phyloP scores from a whole-genome alignment of 2,113 vertebrate species.

The Dasyornis broadbenti region DNA sequence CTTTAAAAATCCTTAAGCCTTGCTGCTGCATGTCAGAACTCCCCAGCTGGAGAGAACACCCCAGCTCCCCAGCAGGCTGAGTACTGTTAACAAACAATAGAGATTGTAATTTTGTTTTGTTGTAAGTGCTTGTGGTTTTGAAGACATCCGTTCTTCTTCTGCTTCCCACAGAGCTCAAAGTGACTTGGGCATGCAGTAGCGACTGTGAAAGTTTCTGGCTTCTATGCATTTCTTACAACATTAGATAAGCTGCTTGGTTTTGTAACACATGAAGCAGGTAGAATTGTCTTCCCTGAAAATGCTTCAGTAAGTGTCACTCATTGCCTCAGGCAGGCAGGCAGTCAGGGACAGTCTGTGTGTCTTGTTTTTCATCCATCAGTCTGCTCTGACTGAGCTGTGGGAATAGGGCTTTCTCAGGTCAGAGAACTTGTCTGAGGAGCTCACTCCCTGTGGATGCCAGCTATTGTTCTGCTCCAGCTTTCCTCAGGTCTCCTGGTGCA shows the following conservation, averaged over 20 bases:
- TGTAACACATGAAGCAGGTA: neutral
- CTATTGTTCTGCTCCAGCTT: neutral
- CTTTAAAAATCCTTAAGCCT: neutral
- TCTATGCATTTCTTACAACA: neutral
- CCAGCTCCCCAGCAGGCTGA: too few species aligned
- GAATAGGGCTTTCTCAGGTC: neutral
- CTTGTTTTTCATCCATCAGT: neutral
- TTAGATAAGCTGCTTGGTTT: neutral
- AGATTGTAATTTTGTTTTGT: neutral
- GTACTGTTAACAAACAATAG: neutral
- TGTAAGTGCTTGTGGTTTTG: conserved; percentile 12
- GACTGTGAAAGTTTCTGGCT: neutral
- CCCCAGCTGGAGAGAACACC: neutral
- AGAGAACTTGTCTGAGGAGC: neutral
- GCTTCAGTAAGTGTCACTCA: neutral
- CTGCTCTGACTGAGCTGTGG: neutral
- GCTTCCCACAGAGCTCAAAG: neutral
- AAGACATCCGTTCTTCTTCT: neutral
- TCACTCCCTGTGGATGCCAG: neutral
- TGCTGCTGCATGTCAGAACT: neutral
- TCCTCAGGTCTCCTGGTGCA: neutral
- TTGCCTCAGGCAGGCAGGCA: neutral
- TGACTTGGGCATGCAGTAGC: neutral
- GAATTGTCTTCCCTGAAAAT: neutral
- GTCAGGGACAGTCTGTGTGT: neutral